Evolutionary conservation across 2,888 invertebrate genomes (phyloP).

Genomic region (Phyto melanocephala): DNA sequence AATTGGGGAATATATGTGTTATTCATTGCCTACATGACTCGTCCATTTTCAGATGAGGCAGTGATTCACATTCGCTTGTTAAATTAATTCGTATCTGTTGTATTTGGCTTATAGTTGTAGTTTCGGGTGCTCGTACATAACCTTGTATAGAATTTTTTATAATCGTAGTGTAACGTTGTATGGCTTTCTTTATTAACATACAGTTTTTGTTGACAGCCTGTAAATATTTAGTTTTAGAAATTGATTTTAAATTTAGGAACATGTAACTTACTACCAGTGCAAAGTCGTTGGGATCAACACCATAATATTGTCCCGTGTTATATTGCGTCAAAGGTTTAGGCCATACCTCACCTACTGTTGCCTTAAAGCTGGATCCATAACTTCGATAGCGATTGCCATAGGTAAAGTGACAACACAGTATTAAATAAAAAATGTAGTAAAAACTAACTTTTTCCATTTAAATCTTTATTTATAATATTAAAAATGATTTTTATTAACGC

Average conservation of each 20-base stretch:
- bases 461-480: neutral
- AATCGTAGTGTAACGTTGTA: conserved; percentile 80
- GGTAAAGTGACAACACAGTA: neutral
- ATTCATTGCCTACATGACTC: conserved; percentile 84
- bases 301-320: conserved; percentile 78
- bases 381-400: conserved; percentile 40
- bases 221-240: neutral
- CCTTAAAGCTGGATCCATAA: conserved; percentile 73
- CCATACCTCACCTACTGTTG: conserved; percentile 82
- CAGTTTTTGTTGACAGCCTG: conserved; percentile 80
- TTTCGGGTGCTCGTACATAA: conserved; percentile 61
- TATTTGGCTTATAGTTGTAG: too few relatives aligned
- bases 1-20: conserved; percentile 27
- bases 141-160: conserved; percentile 66
- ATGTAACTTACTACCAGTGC: conserved; percentile 80
- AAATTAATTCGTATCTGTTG: conserved; percentile 82
- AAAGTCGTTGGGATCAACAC: conserved; percentile 80
- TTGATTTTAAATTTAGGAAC: neutral
- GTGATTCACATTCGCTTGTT: conserved; percentile 82
- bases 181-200: conserved; percentile 81
- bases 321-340: conserved; percentile 82
- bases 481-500: too few relatives aligned
- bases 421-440: neutral
- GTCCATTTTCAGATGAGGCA: too few relatives aligned
- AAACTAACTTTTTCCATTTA: neutral